Evolutionary conservation across 2,888 invertebrate genomes (phyloP).

Genomic region (Fabriciana adippe): DNA sequence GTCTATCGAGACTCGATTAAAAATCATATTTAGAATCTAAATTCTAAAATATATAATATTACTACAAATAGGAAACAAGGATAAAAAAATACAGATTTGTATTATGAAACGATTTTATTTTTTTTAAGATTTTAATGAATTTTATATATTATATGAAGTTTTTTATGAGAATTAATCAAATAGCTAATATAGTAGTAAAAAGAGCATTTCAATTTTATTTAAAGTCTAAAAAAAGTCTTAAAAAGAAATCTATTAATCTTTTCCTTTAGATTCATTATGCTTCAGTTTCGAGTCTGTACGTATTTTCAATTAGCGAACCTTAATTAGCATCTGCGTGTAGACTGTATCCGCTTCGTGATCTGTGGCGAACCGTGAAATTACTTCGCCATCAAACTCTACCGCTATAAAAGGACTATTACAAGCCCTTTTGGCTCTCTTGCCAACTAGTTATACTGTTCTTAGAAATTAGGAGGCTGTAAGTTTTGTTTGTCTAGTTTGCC

Average conservation of each 20-base stretch:
- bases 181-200: too few species aligned
- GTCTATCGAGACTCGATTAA: too few species aligned
- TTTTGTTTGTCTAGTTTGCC: slow-evolving; percentile 4
- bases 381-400: slow-evolving; percentile 7
- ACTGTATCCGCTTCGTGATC: not conserved
- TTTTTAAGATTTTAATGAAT: too few species aligned
- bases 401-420: slow-evolving; percentile 24
- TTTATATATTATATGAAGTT: too few species aligned
- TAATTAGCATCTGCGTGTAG: slow-evolving; percentile 15
- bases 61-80: too few species aligned
- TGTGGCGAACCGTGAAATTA: slow-evolving; percentile 22
- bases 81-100: too few species aligned
- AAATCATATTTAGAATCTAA: too few species aligned
- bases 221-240: too few species aligned
- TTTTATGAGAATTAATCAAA: too few species aligned
- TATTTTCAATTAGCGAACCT: slow-evolving; percentile 24
- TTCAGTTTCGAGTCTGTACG: not conserved
- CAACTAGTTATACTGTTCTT: slow-evolving; percentile 1
- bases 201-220: too few species aligned
- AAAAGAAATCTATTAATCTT: not conserved
- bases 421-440: slow-evolving; percentile 11
- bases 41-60: too few species aligned
- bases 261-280: not conserved
- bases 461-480: slow-evolving; percentile 2
- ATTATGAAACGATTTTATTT: too few species aligned